These are phyloP conservation scores for Xenotilapia flavipinnis DNA, from an alignment of 2,113 vertebrate species.

Conservation along the genomic window DNA sequence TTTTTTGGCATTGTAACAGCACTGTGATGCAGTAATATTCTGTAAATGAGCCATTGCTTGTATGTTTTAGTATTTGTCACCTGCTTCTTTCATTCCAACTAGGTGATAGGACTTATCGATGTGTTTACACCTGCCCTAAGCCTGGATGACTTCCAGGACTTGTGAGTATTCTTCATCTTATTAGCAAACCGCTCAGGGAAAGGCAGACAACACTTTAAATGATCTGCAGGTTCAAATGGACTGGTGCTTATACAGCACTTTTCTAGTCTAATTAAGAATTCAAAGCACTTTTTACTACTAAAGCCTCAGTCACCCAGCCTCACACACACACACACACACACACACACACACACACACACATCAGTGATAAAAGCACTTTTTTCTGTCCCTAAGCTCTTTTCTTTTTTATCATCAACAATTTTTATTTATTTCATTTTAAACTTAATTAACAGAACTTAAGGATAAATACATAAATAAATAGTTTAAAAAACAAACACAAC, in stretches of 20 bases:
- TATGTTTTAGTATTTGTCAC: background rate
- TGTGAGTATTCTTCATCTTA: conserved; percentile 70
- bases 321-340: background rate
- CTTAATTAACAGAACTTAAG: background rate
- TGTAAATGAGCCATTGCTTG: background rate
- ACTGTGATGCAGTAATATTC: background rate
- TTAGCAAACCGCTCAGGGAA: background rate
- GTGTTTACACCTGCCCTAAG: conserved; percentile 85
- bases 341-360: fast-evolving
- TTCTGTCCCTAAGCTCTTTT: background rate
- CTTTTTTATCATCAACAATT: background rate
- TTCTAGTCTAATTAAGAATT: background rate
- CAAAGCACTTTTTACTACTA: background rate
- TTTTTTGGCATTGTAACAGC: background rate
- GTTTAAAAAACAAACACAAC: background rate
- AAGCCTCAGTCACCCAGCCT: background rate
- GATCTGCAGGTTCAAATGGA: background rate
- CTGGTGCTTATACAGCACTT: background rate
- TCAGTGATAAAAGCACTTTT: background rate
- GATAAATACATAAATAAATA: background rate
- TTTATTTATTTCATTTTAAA: background rate
- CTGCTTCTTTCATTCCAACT: conserved; percentile 15
- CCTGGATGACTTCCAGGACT: conserved; percentile 85
- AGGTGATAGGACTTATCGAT: conserved; percentile 93
- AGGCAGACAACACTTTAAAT: background rate